Conservation (phyloP, 23 tunicate species). For the Diplosoma virens region DNA sequence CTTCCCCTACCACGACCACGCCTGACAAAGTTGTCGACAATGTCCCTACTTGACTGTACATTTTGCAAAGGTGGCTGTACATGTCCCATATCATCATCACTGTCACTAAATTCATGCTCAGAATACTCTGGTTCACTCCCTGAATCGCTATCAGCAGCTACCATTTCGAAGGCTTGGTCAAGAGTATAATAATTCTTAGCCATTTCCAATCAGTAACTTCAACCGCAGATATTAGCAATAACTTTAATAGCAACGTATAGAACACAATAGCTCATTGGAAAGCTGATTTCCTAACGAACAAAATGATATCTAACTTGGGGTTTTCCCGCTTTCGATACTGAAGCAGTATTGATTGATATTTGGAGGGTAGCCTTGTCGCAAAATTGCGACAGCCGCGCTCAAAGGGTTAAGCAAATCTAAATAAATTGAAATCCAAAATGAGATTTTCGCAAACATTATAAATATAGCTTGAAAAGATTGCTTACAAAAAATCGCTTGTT, state of each 20-base stretch:
- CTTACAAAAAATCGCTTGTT: too few species aligned
- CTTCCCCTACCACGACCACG: conserved; percentile 20
- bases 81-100: conserved; percentile 16
- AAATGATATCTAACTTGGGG: conserved; percentile 6
- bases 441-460: too few species aligned
- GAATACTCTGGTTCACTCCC: too few species aligned
- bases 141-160: conserved; percentile 12
- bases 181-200: conserved; percentile 7
- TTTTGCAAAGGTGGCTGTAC: conserved; percentile 20
- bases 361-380: too few species aligned
- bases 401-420: too few species aligned
- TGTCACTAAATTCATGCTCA: conserved; percentile 11
- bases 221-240: too few species aligned
- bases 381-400: too few species aligned
- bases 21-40: conserved; percentile 10
- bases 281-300: conserved; percentile 13
- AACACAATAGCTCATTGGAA: conserved; percentile 18
- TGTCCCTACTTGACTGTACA: conserved; percentile 20
- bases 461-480: too few species aligned
- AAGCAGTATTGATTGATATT: not conserved
- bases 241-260: conserved; percentile 7
- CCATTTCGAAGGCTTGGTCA: conserved; percentile 14
- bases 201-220: conserved; percentile 6
- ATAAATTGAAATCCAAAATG: too few species aligned
- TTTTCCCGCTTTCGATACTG: conserved; percentile 13